phyloP scores from a whole-genome alignment of 2,113 vertebrate species.

The Actinemys pallida region DNA sequence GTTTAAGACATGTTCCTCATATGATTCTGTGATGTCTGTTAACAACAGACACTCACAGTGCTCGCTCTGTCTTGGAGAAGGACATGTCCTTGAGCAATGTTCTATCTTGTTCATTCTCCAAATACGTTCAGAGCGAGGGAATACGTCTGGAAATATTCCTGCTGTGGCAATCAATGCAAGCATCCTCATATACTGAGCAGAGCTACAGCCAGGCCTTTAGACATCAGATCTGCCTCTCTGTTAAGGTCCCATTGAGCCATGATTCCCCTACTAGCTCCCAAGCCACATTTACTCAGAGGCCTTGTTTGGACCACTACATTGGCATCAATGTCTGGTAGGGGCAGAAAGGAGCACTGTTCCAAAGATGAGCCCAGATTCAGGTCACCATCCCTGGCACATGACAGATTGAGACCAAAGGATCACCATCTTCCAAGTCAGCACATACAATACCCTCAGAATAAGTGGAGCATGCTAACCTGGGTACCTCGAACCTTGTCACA shows the following conservation, averaged over 20 bases:
- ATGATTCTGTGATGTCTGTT: neutral
- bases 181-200: constrained; percentile 1
- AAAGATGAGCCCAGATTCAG: neutral
- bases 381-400: too few relatives aligned
- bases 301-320: neutral
- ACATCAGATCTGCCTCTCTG: neutral
- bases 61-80: neutral
- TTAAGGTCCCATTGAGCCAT: neutral
- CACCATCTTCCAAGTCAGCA: too few relatives aligned
- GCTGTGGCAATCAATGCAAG: neutral
- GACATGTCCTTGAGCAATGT: neutral
- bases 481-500: too few relatives aligned
- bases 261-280: neutral
- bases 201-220: neutral
- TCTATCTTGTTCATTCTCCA: neutral
- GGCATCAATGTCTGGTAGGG: neutral
- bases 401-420: too few relatives aligned
- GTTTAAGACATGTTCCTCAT: neutral
- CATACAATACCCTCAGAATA: too few relatives aligned
- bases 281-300: neutral
- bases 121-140: neutral
- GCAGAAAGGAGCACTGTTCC: neutral
- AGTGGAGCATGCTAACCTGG: too few relatives aligned
- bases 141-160: neutral
- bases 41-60: neutral